Percentiles rank a stretch among this genome's conserved stretches.
These are phyloP conservation scores for Cochlearius cochlearius DNA, from an alignment of 2,113 vertebrate genomes.

Conservation along the genomic window DNA sequence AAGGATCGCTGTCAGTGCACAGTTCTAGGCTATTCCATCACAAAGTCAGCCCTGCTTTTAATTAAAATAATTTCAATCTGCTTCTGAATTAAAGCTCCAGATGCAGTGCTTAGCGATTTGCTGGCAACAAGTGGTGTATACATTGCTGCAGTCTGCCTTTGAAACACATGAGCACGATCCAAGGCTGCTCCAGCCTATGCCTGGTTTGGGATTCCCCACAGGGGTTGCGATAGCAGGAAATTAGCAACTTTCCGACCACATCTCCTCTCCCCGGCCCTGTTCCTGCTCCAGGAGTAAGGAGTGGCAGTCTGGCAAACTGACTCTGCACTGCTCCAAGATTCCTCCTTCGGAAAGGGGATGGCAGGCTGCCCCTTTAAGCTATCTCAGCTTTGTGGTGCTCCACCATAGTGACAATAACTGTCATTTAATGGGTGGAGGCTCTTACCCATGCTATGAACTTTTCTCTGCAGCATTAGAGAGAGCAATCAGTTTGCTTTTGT, in stretches of 20 bases:
- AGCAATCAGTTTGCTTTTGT: neutral
- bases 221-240: neutral
- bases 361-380: neutral
- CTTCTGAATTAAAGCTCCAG: conserved; percentile 28
- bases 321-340: neutral
- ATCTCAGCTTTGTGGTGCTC: neutral
- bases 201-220: neutral
- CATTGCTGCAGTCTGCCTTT: neutral
- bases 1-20: neutral
- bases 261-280: neutral
- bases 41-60: neutral
- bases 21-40: neutral
- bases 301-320: neutral
- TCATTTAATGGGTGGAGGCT: neutral
- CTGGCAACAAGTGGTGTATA: neutral
- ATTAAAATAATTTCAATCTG: conserved; percentile 13
- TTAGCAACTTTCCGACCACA: neutral
- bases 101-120: neutral
- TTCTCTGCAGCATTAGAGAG: neutral
- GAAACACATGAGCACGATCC: neutral
- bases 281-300: neutral
- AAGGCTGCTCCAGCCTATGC: neutral
- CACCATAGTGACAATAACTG: neutral
- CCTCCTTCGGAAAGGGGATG: neutral
- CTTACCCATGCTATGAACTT: neutral